Percentiles rank a stretch among this genome's conserved stretches.
These are phyloP conservation scores for Centroberyx gerrardi DNA, from an alignment of 2,797 vertebrate genomes.

Conservation along the genomic window DNA sequence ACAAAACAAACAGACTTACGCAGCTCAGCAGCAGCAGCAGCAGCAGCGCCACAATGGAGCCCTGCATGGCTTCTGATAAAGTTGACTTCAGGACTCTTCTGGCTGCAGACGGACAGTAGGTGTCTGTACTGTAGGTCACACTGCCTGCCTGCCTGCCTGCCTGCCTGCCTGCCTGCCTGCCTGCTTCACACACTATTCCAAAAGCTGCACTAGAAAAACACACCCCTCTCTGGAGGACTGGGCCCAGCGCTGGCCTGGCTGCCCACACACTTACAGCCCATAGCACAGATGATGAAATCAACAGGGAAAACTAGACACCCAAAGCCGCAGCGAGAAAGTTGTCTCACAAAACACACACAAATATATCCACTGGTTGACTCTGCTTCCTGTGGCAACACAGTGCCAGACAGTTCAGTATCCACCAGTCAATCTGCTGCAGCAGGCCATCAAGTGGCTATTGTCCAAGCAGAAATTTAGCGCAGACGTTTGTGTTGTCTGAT, in stretches of 20 bases:
- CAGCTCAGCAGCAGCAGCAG: slow-evolving; percentile 78
- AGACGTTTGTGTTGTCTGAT: slow-evolving; percentile 23
- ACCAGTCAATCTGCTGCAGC: slow-evolving; percentile 18
- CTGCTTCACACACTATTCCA: slow-evolving; percentile 38
- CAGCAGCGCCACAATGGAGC: slow-evolving; percentile 55
- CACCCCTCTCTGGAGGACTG: slow-evolving; percentile 43
- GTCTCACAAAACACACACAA: slow-evolving; percentile 11
- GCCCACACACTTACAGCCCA: slow-evolving; percentile 40
- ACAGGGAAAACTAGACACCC: slow-evolving; percentile 14
- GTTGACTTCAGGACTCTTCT: slow-evolving; percentile 29
- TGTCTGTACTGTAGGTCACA: slow-evolving; percentile 18
- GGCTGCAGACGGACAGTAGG: slow-evolving; percentile 11
- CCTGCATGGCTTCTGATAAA: slow-evolving; percentile 75
- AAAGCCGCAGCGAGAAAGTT: neutral
- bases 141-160: neutral
- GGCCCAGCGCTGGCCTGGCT: slow-evolving; percentile 26
- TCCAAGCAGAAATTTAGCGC: neutral
- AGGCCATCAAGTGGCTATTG: slow-evolving; percentile 7
- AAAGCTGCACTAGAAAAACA: slow-evolving; percentile 39
- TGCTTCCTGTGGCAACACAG: slow-evolving; percentile 26
- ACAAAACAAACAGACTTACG: slow-evolving; percentile 74
- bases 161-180: neutral
- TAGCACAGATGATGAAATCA: slow-evolving; percentile 25
- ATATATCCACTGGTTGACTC: slow-evolving; percentile 26
- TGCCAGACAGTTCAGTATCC: slow-evolving; percentile 23